Percentiles rank a stretch among this genome's conserved stretches.
Conservation (phyloP, 2,113 vertebrate species). For the Phaetusa simplex region DNA sequence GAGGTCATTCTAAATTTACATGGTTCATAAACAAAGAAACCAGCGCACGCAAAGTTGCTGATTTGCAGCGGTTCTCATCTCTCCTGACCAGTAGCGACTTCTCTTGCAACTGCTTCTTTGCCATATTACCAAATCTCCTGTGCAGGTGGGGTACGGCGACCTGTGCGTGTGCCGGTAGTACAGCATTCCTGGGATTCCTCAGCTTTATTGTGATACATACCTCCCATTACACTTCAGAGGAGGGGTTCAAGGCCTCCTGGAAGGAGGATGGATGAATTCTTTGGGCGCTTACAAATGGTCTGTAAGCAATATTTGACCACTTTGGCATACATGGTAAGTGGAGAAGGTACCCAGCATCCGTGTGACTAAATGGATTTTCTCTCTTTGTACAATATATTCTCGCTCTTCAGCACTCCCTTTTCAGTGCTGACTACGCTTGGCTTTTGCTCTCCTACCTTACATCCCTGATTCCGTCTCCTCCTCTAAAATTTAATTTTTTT, state of each 20-base stretch:
- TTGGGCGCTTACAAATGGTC: neutral
- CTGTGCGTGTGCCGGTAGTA: neutral
- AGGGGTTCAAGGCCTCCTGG: neutral
- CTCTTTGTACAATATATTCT: neutral
- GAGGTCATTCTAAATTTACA: neutral
- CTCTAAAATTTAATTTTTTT: neutral
- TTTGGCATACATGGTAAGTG: neutral
- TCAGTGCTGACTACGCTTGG: neutral
- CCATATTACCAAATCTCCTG: rapidly evolving
- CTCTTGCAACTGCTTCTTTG: neutral
- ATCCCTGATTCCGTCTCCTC: neutral
- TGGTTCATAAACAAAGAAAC: neutral
- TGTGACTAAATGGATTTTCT: neutral
- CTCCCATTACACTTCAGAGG: neutral
- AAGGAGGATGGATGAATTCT: neutral
- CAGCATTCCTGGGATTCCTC: neutral
- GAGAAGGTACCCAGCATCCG: neutral
- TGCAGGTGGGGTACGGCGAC: no score
- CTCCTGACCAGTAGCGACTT: neutral
- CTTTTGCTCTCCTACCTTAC: neutral
- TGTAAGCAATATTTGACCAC: neutral
- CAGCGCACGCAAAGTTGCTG: neutral
- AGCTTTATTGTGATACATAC: rapidly evolving
- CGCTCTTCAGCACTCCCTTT: neutral
- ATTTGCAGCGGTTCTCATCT: neutral